Evolutionary conservation across 2,113 vertebrate species (phyloP), one percentile per base, ranked within the genome.

Genomic region (Brachionichthys hirsutus): DNA sequence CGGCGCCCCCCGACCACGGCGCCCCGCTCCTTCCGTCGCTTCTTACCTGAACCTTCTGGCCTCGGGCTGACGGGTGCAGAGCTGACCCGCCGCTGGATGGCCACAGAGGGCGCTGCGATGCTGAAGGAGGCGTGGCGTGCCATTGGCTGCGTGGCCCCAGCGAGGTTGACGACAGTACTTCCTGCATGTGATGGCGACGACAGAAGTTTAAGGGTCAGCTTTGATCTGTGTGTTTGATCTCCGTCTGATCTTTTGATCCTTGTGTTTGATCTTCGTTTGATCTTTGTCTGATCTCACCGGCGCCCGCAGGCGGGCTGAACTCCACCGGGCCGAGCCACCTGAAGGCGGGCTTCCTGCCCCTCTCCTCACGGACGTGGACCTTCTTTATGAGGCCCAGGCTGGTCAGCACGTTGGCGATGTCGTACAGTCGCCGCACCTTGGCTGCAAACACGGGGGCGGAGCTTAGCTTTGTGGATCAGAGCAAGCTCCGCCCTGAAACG

Each of bases 321-420:
- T 94, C 89, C 9, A 91, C 88, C 0, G 94, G 94, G n/a, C 96
- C 96, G 1, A 95, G 94, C 96, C 94, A 95, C 49, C 94, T 93
- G 87, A 98, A 97, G 50, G 94, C 95, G 1, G 95, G 94, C 48
- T 97, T 98, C 9, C 94, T 92, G 50, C 93, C 94, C 47, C 92
- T 84, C 46, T 95, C 93, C 78, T 95, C 94, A 0, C 91, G 92
- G 1, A 98, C 93, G 0, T 94, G 92, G 30, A 96, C 92, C 84
- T 98, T 97, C 87, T 93, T 93, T 54, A 98, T 98, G 62, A 96
- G 92, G 51, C 65, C 78, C 64, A 98, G 82, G 87, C 96, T 97
- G 69, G 94, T 97, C 85, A 97, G 87, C 36, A 98, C 94, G 0
- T 98, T 98, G 54, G 96, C 95, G 0, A 98, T 98, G 78, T 98